phyloP scores from a whole-genome alignment of 1,140 invertebrate genomes.

The Aleiodes sp. region DNA sequence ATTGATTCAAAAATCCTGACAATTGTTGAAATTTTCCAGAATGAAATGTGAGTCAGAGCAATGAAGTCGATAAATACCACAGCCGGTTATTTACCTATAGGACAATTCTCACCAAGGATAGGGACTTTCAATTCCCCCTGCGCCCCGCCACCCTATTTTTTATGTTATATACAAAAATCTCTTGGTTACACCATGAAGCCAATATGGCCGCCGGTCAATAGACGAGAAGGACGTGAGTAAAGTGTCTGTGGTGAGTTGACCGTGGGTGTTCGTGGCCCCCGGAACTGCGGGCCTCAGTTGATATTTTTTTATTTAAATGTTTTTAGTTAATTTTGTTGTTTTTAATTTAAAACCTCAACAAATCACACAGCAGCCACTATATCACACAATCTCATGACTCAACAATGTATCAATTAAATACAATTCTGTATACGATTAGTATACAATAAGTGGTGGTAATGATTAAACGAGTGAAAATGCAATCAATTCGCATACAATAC shows the following conservation, averaged over 20 bases:
- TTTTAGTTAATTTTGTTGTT: not conserved
- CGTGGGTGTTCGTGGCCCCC: slow-evolving; percentile 33
- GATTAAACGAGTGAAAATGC: slow-evolving; percentile 7
- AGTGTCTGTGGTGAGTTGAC: slow-evolving; percentile 20
- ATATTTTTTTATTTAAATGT: not conserved
- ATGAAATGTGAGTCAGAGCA: too few relatives aligned
- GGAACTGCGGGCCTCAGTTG: slow-evolving; percentile 27
- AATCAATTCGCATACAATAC: slow-evolving; percentile 3
- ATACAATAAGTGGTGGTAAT: not conserved
- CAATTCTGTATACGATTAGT: not conserved
- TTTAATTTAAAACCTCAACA: not conserved
- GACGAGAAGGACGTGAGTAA: slow-evolving; percentile 31
- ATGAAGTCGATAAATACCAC: too few relatives aligned
- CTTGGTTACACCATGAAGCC: not conserved
- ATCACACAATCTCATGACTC: not conserved
- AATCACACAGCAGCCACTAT: not conserved
- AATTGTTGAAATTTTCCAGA: too few relatives aligned
- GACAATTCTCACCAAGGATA: too few relatives aligned
- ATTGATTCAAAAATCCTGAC: too few relatives aligned
- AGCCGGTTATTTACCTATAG: too few relatives aligned
- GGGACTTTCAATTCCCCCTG: too few relatives aligned
- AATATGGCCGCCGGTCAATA: slow-evolving; percentile 59
- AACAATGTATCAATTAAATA: not conserved
- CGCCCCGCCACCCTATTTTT: too few relatives aligned
- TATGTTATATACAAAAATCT: too few relatives aligned